Conservation (phyloP, 2,113 vertebrate species). For the Actenoides hombroni region DNA sequence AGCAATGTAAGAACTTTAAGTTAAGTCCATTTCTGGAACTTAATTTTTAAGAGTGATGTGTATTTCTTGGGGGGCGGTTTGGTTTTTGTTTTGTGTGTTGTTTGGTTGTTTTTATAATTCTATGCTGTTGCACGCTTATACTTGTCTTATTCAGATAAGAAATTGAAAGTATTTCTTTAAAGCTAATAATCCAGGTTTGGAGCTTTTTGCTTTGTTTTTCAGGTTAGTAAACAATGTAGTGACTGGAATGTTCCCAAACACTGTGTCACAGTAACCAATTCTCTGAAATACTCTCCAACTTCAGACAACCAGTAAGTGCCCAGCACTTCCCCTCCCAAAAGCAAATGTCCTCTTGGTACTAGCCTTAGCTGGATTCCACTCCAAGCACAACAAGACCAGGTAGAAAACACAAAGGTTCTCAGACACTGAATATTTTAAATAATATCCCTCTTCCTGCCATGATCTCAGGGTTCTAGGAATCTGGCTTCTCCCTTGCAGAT, state of each 20-base stretch:
- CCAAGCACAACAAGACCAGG: neutral
- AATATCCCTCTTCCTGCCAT: neutral
- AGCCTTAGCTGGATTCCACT: neutral
- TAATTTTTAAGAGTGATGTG: neutral
- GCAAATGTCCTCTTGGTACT: neutral
- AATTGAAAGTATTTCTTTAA: neutral
- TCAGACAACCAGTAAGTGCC: neutral
- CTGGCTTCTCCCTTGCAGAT: neutral
- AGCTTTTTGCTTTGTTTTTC: neutral
- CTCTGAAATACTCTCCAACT: neutral
- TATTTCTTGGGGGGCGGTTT: neutral
- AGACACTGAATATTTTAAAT: neutral
- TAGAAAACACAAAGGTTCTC: neutral
- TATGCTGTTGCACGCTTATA: neutral
- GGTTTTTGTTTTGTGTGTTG: neutral
- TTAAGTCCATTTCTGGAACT: neutral
- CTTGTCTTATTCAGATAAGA: neutral
- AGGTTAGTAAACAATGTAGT: neutral
- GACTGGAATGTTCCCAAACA: neutral
- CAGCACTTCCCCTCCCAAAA: neutral
- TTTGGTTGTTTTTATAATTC: neutral
- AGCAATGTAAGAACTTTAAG: neutral
- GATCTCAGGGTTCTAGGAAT: neutral
- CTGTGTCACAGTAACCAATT: neutral
- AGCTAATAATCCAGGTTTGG: neutral